Percentiles rank a stretch among this genome's conserved stretches.
Conservation (phyloP, 2,797 vertebrate species). For the Paguma larvata region DNA sequence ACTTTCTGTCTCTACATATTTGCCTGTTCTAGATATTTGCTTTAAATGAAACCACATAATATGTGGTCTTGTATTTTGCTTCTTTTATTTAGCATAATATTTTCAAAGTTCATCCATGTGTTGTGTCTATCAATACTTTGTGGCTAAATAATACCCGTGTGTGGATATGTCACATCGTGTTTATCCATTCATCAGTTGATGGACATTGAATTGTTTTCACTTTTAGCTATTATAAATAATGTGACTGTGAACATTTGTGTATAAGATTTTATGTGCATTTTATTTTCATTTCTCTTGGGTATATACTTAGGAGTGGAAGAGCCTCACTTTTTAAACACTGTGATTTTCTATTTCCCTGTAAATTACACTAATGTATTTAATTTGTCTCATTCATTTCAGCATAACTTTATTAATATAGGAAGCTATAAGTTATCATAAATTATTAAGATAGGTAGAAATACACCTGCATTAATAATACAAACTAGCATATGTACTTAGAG, state of each 20-base stretch:
- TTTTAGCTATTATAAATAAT: constrained; percentile 30
- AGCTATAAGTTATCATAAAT: constrained; percentile 37
- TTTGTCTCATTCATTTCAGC: constrained; percentile 40
- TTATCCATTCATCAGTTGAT: neutral
- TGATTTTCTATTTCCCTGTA: constrained; percentile 32
- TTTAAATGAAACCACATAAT: neutral
- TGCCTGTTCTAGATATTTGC: constrained; percentile 27
- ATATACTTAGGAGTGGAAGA: neutral
- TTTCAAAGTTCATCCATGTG: neutral
- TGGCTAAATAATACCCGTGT: neutral
- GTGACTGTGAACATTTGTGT: neutral
- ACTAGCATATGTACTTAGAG: neutral
- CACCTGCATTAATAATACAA: neutral
- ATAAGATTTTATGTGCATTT: neutral
- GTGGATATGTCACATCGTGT: neutral
- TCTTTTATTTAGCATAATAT: neutral
- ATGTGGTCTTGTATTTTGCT: neutral
- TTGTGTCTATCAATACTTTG: neutral
- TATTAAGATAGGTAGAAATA: constrained; percentile 8
- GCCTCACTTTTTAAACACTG: constrained; percentile 26
- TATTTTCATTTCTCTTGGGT: constrained; percentile 42
- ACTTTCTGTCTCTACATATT: neutral
- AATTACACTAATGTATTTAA: constrained; percentile 5
- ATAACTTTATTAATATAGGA: neutral
- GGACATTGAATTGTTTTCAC: neutral